Conservation (phyloP, 2,113 vertebrate species). For the Lutjanus erythropterus region DNA sequence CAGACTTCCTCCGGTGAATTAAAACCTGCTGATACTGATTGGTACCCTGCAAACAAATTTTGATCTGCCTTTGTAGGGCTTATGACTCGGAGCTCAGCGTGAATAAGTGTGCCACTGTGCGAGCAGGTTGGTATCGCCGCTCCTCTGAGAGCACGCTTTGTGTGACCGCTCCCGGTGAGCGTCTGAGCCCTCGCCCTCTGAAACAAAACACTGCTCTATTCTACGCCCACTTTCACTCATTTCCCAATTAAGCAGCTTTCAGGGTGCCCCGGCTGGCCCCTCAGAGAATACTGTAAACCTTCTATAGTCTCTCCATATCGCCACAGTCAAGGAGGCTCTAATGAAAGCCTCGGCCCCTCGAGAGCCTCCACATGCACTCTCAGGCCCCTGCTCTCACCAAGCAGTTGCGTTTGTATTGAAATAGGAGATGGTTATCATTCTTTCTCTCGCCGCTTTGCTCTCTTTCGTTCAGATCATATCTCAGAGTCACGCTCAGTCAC, state of each 20-base stretch:
- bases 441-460: constrained; percentile 4
- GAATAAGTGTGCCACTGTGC: constrained; percentile 41
- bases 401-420: constrained; percentile 60
- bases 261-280: constrained; percentile 55
- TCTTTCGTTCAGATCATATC: constrained; percentile 51
- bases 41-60: constrained; percentile 49
- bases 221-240: constrained; percentile 69
- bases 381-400: constrained; percentile 33
- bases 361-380: constrained; percentile 59
- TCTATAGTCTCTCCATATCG: constrained; percentile 60
- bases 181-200: constrained; percentile 45
- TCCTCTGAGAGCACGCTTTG: constrained; percentile 28
- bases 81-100: constrained; percentile 17
- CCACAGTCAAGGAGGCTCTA: constrained; percentile 65
- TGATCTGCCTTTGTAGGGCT: constrained; percentile 59
- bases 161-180: constrained; percentile 50
- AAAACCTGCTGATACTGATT: constrained; percentile 50
- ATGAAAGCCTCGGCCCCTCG: constrained; percentile 68
- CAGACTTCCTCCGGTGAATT: constrained; percentile 39
- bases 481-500: constrained; percentile 46
- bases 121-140: constrained; percentile 26
- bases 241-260: constrained; percentile 77
- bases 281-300: constrained; percentile 67
- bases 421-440: constrained; percentile 55
- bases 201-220: constrained; percentile 67